Base-by-base conservation (phyloP, 2,888 invertebrate genomes). In the Pseudeuparius sepicola region DNA sequence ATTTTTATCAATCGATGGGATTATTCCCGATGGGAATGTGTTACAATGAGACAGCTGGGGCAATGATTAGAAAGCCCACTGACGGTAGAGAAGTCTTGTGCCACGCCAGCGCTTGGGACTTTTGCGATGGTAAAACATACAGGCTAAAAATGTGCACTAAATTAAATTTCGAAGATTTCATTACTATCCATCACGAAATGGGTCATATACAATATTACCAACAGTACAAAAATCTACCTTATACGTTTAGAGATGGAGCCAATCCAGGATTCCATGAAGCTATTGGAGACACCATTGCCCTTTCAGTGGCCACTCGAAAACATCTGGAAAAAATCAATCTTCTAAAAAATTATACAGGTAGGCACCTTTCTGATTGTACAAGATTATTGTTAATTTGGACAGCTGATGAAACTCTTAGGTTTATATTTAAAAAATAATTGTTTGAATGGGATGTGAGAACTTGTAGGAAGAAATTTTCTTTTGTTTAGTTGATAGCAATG, bases 141-240 rank as follows among this genome's bases (percentile, higher is more conserved):
- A 71, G 76, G 79, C 71, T 78, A 39, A 69, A 71, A 44, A 71
- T 76, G 55, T 78, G 78, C 44, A 72, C 75, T 0, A 56, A 63
- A 3, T 60, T 73, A 4, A 70, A 67, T 0, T 66, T 61, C 42
- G 66, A 65, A 7, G 68, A 76, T 54, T 72, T 78, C 46, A 64
- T 71, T 39, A 78, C 76, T 0, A 73, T 78, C 1, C 81, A 84
- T 47, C 84, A 84, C 49, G 84, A 85, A 59, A 78, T 78, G 54
- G 76, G 76, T 0, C 77, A 78, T 43, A 70, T 78, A 2, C 71
- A 77, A 47, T 78, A 78, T 49, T 75, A 69, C 50, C 65, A 70
- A 43, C 70, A 71, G 40, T 78, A 78, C 46, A 63, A 66, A 17
- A 54, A 71, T 40, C 65, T 70, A 40, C 68, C 72, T 2, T 64